Evolutionary conservation across 2,888 invertebrate species (phyloP).

Genomic region (Diarsia dahlii): DNA sequence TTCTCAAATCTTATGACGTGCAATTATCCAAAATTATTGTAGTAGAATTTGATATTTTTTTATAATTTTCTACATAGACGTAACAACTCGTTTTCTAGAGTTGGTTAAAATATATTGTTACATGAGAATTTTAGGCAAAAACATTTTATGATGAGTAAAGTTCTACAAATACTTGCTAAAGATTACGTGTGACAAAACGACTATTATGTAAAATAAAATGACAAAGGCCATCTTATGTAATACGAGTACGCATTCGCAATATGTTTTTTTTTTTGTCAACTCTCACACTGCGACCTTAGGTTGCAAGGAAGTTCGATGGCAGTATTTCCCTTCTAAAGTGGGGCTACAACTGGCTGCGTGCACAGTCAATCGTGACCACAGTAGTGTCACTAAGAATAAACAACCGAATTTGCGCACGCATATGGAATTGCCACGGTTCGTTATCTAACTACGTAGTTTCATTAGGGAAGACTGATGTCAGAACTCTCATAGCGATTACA

Average conservation of each 20-base stretch:
- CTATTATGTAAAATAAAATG: conserved; percentile 65
- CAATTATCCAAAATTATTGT: conserved; percentile 43
- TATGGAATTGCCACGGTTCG: background rate
- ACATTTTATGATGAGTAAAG: conserved; percentile 26
- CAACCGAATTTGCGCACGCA: background rate
- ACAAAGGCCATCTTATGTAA: conserved; percentile 65
- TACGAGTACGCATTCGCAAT: conserved; percentile 44
- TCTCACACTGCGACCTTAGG: conserved; percentile 53
- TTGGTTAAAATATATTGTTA: conserved; percentile 9
- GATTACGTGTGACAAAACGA: conserved; percentile 64
- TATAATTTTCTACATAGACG: conserved; percentile 10
- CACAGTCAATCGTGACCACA: conserved; percentile 22
- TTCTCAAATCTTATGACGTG: conserved; percentile 51
- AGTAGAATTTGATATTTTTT: conserved; percentile 25
- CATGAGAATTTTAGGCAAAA: conserved; percentile 20
- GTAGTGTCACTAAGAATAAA: conserved; percentile 25
- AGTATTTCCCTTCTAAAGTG: conserved; percentile 63
- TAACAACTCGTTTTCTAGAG: conserved; percentile 6
- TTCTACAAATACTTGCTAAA: conserved; percentile 51
- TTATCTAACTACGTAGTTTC: background rate
- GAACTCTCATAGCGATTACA: background rate
- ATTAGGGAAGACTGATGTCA: too few relatives aligned
- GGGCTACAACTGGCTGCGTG: conserved; percentile 39
- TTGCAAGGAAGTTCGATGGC: conserved; percentile 54
- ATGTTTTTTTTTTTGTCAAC: conserved; percentile 56